Evolutionary conservation across 2,113 vertebrate genomes (phyloP), one percentile per base, ranked within the genome.

Genomic region (Anser brachyrhynchus): DNA sequence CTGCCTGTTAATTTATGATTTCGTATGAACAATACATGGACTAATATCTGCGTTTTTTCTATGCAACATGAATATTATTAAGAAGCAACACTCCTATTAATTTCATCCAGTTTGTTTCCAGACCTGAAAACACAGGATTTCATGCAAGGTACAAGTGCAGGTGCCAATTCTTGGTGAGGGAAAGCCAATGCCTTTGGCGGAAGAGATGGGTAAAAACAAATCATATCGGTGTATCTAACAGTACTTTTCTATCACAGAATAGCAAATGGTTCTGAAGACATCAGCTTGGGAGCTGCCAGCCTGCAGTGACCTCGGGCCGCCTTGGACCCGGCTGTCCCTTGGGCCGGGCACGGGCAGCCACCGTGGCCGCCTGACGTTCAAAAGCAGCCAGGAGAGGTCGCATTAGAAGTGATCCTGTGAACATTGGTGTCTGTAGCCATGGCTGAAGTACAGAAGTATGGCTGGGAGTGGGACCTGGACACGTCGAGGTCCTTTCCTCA

Each of bases 311-410:
- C 26, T 58, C 9, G 21, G 41, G 16, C 46, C 85, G 46, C 79
- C 54, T 67, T 54, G 14, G 17, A 7, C 20, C 31, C 14, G 20
- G 13, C 46, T 20, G 10, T 49, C 20, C 46, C 46, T 49, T 21
- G 46, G 2, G 46, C 46, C 10, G 2, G 0, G 41, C 46, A 46
- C 1, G 4, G 62, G 23, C 28, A 39, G 54, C 2, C 35, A n/a
- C n/a, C 2, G 0, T 29, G 57, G 11, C 23, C 3, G 0, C 52
- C 9, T 73, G 39, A 9, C 20, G 8, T 23, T 43, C n/a, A 52
- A 70, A 26, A 76, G 5, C 8, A 26, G 28, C 52, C 3, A 9
- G 37, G 67, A 84, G 25, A 73, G 54, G 13, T 10, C 49, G 22
- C 43, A 4, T 80, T 72, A 46, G 17, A 55, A 52, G 29, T 13